Base-by-base conservation (phyloP, 2,888 invertebrate genomes). In the Rhingia rostrata region DNA sequence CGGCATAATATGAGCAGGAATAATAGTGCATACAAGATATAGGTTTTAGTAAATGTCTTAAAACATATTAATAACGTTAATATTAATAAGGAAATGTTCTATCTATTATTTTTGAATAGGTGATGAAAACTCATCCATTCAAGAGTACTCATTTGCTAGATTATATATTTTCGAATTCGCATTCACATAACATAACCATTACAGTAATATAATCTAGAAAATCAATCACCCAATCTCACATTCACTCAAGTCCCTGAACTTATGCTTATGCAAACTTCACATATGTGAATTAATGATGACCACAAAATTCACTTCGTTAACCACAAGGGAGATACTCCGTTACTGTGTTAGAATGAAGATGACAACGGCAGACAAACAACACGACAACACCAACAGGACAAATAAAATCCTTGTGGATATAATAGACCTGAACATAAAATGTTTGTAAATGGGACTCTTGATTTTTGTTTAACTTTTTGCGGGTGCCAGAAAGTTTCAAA, bases 221-320 rank as follows among this genome's bases (percentile, higher is more conserved):
- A 66, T 74, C 74, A 74, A 74, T 74, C 64, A 74, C 41, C 49
- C 35, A 39, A n/a, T 37, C 49, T 33, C 45, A 53, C 70, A 58
- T 43, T 32, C 41, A 33, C 32, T 41, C n/a, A 64, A 69, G 60
- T 66, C 66, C 60, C 82, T 4, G 43, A 54, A 14, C 66, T 72
- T 33, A 75, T 32, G 12, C 45, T 66, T 58, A 49, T 49, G 53
- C 73, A 82, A 74, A 79, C 78, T 67, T 64, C 35, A 39, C 75
- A 39, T 66, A 78, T 72, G 64, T 70, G 86, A 86, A 87, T 87
- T 87, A 87, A 86, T 86, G 86, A 87, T 80, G 77, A 86, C 87
- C 86, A 86, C 87, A 77, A 87, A 87, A 87, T 83, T 87, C 70
- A 82, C 82, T 77, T 77, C 72, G 66, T 60, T 66, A 54, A 77